Conservation (phyloP, 2,113 vertebrate species). For the Willisornis vidua region DNA sequence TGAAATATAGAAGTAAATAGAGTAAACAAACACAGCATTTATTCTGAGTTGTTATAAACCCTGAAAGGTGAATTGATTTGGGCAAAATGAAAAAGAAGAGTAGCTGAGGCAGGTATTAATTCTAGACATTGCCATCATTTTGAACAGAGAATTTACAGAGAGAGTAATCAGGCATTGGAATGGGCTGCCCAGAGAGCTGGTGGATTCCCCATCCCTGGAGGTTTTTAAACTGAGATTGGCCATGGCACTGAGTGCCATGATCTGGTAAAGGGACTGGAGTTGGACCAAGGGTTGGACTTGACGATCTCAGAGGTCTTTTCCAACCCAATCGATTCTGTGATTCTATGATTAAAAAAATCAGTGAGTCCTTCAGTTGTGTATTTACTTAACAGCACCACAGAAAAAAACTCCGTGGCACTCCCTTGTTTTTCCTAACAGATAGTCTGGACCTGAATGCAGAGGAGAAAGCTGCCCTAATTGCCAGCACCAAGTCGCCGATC, state of each 20-base stretch:
- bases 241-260: too few relatives aligned
- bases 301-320: too few relatives aligned
- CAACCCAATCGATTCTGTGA: too few relatives aligned
- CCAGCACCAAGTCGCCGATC: slow-evolving; percentile 95
- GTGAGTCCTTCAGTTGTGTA: not conserved
- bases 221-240: too few relatives aligned
- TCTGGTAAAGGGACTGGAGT: too few relatives aligned
- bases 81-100: not conserved
- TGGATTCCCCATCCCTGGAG: too few relatives aligned
- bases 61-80: not conserved
- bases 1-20: not conserved
- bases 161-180: too few relatives aligned
- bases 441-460: slow-evolving; percentile 89
- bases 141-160: not conserved
- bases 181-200: too few relatives aligned
- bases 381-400: not conserved
- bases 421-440: slow-evolving; percentile 73
- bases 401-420: not conserved
- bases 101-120: not conserved
- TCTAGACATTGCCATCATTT: not conserved
- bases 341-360: not conserved
- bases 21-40: not conserved
- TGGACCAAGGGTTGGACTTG: too few relatives aligned
- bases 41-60: not conserved
- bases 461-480: slow-evolving; percentile 88